A percentile compares a stretch with the other conserved stretches of the same genome.
phyloP scores from a whole-genome alignment of 2,888 invertebrate genomes.

The Phragmatobia fuliginosa region DNA sequence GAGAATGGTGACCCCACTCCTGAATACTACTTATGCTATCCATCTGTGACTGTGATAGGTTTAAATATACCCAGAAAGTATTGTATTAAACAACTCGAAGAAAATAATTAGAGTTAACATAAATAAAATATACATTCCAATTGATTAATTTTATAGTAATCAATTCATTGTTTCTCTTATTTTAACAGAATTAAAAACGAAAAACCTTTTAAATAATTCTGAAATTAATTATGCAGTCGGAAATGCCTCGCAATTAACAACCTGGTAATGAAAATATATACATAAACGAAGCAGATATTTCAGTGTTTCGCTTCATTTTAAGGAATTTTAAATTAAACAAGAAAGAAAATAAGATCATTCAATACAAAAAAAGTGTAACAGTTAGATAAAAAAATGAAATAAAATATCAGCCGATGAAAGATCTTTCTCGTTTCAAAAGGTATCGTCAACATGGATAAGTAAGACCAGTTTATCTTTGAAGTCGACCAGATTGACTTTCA shows the following conservation, averaged over 20 bases:
- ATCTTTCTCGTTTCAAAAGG: neutral
- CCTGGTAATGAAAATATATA: neutral
- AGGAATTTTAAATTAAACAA: neutral
- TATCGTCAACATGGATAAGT: neutral
- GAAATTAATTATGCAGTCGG: neutral
- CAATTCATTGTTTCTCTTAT: neutral
- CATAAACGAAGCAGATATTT: neutral
- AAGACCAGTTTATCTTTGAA: neutral
- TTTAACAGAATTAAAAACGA: neutral
- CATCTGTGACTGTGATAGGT: too few species aligned
- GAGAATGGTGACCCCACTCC: too few species aligned
- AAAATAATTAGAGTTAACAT: too few species aligned
- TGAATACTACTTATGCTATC: too few species aligned
- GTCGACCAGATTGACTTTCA: neutral
- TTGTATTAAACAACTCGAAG: too few species aligned
- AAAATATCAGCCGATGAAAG: neutral
- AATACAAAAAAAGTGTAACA: neutral
- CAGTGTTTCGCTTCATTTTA: neutral
- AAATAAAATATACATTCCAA: neutral
- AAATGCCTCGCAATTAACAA: neutral
- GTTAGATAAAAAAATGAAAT: neutral
- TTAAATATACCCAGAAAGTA: too few species aligned
- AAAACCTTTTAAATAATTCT: neutral
- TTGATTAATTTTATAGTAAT: neutral
- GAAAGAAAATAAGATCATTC: neutral